Percentiles rank a stretch among this genome's conserved stretches.
These are phyloP conservation scores for Pyrrhura leucotis DNA, from an alignment of 2,797 vertebrate genomes.

Conservation along the genomic window DNA sequence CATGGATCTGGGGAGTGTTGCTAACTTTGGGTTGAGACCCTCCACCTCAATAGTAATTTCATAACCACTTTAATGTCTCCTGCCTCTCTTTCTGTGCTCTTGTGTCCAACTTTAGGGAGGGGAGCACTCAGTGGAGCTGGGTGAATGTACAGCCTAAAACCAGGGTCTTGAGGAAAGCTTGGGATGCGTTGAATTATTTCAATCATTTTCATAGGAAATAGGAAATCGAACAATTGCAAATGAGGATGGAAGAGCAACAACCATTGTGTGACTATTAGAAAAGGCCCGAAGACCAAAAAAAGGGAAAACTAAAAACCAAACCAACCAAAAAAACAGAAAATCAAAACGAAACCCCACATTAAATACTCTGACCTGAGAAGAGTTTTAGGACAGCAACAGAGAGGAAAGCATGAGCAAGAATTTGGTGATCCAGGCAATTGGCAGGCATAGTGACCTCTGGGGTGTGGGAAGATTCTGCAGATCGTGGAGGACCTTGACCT, in stretches of 20 bases:
- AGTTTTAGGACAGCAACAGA: not conserved
- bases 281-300: not conserved
- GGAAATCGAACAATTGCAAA: not conserved
- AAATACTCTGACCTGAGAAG: not conserved
- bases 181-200: not conserved
- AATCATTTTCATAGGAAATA: not conserved
- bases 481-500: not conserved
- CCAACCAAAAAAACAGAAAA: not conserved
- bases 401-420: not conserved
- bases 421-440: not conserved
- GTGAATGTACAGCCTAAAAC: not conserved
- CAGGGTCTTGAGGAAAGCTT: not conserved
- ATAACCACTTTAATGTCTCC: not conserved
- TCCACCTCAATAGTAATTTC: not conserved
- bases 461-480: not conserved
- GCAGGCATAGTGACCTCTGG: not conserved
- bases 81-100: not conserved
- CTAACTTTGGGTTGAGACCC: not conserved
- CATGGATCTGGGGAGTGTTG: not conserved
- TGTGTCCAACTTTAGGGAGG: not conserved
- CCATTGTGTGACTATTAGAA: not conserved
- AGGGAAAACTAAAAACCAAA: not conserved
- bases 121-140: not conserved
- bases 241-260: not conserved
- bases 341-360: not conserved